phyloP scores from a whole-genome alignment of 2,113 vertebrate genomes.

The Dromaius novaehollandiae region DNA sequence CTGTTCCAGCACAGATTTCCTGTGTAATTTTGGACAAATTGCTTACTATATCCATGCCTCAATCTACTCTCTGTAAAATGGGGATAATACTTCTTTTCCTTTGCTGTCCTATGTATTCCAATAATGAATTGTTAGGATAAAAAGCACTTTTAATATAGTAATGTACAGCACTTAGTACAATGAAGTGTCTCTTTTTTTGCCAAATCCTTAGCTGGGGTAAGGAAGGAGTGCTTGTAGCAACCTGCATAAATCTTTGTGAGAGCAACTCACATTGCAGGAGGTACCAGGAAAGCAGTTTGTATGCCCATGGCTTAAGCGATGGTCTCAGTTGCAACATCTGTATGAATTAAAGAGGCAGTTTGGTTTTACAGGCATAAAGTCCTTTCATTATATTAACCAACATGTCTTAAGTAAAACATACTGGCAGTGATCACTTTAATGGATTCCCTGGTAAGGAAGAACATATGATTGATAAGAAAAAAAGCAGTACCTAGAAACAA shows the following conservation, averaged over 20 bases:
- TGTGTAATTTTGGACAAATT: not conserved
- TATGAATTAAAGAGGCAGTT: not conserved
- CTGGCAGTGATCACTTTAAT: not conserved
- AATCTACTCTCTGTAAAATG: not conserved
- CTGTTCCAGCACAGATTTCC: not conserved
- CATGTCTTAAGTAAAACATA: not conserved
- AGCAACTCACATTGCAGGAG: not conserved
- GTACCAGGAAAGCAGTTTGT: not conserved
- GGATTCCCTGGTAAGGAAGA: not conserved
- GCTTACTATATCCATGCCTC: not conserved
- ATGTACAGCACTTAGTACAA: not conserved
- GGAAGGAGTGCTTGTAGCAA: conserved; percentile 21
- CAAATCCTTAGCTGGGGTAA: not conserved
- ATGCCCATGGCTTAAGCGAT: not conserved
- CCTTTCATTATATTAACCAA: not conserved
- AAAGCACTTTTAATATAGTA: not conserved
- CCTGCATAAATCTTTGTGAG: not conserved
- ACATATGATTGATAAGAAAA: not conserved
- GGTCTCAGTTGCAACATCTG: not conserved
- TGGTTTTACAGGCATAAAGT: not conserved
- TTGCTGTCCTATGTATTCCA: not conserved
- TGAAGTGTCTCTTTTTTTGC: conserved; percentile 6
- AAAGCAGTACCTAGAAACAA: not conserved
- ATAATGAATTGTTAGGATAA: not conserved
- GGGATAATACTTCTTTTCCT: not conserved